These are phyloP conservation scores for Anthoptus insignis DNA, from an alignment of 2,888 invertebrate genomes.

Conservation along the genomic window DNA sequence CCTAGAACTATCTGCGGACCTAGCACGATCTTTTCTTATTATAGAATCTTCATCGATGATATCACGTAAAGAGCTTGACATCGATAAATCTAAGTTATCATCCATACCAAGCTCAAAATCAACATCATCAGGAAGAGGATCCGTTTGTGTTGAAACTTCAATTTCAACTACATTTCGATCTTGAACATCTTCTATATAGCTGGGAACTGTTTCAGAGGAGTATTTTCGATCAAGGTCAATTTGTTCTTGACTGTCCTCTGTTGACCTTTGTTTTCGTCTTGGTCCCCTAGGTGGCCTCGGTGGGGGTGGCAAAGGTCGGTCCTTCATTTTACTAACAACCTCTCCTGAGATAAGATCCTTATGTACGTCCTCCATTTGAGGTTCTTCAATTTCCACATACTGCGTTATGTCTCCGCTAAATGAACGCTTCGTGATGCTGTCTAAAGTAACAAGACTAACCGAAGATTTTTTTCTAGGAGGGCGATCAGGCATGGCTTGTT, in stretches of 20 bases:
- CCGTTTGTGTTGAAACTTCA: conserved; percentile 94
- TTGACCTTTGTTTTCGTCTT: conserved; percentile 70
- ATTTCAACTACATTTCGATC: conserved; percentile 86
- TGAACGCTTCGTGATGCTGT: conserved; percentile 80
- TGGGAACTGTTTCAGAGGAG: conserved; percentile 51
- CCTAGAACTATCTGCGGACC: conserved; percentile 77
- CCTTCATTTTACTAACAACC: conserved; percentile 94
- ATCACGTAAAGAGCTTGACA: conserved; percentile 79
- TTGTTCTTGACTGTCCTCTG: conserved; percentile 51
- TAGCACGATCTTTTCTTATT: conserved; percentile 77
- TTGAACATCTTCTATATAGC: conserved; percentile 54
- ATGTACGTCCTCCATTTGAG: conserved; percentile 86
- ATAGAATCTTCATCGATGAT: conserved; percentile 85
- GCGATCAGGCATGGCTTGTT: conserved; percentile 85
- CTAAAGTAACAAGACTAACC: conserved; percentile 82
- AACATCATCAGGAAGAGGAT: conserved; percentile 93
- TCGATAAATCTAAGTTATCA: conserved; percentile 77
- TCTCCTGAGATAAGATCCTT: conserved; percentile 91
- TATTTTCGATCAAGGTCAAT: conserved; percentile 47
- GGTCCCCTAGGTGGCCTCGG: conserved; percentile 93
- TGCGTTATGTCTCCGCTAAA: conserved; percentile 81
- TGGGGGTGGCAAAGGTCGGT: conserved; percentile 94
- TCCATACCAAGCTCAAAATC: conserved; percentile 88
- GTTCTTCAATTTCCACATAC: conserved; percentile 88
- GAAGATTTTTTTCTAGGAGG: conserved; percentile 89